Evolutionary conservation across 1,140 invertebrate species (phyloP).

Genomic region (Xylocopa sonorina): DNA sequence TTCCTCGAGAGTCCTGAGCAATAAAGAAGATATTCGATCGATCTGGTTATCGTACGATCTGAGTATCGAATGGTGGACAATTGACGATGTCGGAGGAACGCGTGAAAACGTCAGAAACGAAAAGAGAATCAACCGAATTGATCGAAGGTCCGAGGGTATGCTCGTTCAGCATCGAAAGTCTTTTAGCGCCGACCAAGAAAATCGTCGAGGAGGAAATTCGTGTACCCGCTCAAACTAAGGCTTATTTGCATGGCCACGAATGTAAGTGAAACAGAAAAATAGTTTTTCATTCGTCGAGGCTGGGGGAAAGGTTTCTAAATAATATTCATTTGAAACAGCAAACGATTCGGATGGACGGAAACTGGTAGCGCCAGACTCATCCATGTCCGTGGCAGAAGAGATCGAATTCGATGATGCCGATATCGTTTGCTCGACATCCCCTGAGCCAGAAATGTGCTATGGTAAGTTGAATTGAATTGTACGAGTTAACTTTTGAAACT

Average conservation of each 20-base stretch:
- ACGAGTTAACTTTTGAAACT: not conserved
- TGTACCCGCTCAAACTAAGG: conserved; percentile 13
- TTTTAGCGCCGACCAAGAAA: conserved; percentile 69
- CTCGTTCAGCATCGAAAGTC: conserved; percentile 76
- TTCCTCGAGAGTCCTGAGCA: not conserved
- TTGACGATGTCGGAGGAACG: conserved; percentile 71
- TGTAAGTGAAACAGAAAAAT: conserved; percentile 43
- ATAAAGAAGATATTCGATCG: not conserved
- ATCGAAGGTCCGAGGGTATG: conserved; percentile 63
- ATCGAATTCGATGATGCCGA: conserved; percentile 72
- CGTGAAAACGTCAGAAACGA: conserved; percentile 22
- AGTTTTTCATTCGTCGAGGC: not conserved
- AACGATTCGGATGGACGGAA: conserved; percentile 69
- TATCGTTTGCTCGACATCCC: conserved; percentile 70
- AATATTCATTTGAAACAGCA: conserved; percentile 51
- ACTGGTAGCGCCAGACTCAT: conserved; percentile 73
- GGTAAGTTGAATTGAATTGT: conserved; percentile 63
- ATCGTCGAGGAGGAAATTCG: conserved; percentile 29
- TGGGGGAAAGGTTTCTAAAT: too few species aligned
- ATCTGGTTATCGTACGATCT: not conserved
- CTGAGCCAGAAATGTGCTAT: conserved; percentile 75
- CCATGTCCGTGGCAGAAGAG: conserved; percentile 73
- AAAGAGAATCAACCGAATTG: conserved; percentile 40
- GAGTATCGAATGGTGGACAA: not conserved
- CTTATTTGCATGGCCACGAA: conserved; percentile 48